Conservation (phyloP, 2,888 invertebrate genomes). For the Nomada hirtipes region DNA sequence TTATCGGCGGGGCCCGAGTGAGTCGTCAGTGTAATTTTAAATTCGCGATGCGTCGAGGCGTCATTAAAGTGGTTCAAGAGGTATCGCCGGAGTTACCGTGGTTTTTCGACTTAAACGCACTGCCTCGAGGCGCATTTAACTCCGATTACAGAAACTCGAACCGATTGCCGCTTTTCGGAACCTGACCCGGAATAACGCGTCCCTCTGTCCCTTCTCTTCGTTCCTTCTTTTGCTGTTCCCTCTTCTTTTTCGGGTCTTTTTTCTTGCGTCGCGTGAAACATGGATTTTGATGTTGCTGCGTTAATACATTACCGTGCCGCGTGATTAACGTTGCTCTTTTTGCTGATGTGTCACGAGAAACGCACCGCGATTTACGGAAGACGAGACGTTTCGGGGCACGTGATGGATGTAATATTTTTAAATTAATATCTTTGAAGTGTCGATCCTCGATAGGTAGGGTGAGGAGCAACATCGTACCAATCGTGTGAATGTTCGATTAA, state of each 20-base stretch:
- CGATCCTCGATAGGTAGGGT: too few relatives aligned
- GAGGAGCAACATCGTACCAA: too few relatives aligned
- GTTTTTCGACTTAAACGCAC: conserved; percentile 53
- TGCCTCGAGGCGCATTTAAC: conserved; percentile 44
- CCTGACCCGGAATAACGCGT: conserved; percentile 20
- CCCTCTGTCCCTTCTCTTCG: not conserved
- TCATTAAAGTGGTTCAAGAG: conserved; percentile 52
- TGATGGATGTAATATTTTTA: too few relatives aligned
- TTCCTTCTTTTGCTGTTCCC: too few relatives aligned
- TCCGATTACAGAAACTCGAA: conserved; percentile 48
- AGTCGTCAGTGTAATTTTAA: conserved; percentile 67
- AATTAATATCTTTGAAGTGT: too few relatives aligned
- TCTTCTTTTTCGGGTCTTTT: too few relatives aligned
- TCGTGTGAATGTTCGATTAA: too few relatives aligned
- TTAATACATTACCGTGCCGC: conserved; percentile 9
- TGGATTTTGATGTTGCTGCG: conserved; percentile 5
- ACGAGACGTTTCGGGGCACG: too few relatives aligned
- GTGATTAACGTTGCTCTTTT: not conserved
- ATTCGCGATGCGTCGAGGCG: conserved; percentile 61
- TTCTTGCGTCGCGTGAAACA: not conserved
- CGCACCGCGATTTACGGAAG: not conserved
- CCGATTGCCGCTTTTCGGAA: conserved; percentile 41
- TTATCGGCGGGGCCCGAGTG: conserved; percentile 55
- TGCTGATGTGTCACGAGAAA: not conserved
- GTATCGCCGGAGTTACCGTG: conserved; percentile 49